A percentile compares a stretch with the other conserved stretches of the same genome.
phyloP scores from a whole-genome alignment of 2,113 vertebrate species.

The Serinus canaria region DNA sequence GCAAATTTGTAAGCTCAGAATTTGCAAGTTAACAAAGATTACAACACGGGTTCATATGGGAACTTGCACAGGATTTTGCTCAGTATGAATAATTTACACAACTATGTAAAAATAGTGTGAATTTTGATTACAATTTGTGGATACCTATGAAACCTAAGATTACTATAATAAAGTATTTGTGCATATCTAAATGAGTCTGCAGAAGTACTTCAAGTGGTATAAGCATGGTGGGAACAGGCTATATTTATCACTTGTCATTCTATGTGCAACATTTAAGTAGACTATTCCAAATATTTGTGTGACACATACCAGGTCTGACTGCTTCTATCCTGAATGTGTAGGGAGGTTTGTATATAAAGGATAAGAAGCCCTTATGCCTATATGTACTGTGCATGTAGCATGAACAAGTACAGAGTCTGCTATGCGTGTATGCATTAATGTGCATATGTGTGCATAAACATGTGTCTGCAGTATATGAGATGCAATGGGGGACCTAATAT shows the following conservation, averaged over 20 bases:
- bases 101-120: neutral
- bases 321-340: neutral
- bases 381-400: neutral
- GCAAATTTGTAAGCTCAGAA: neutral
- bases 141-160: neutral
- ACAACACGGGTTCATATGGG: neutral
- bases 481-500: neutral
- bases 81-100: neutral
- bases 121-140: neutral
- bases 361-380: neutral
- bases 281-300: slow-evolving; percentile 22
- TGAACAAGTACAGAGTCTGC: neutral
- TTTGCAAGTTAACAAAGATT: neutral
- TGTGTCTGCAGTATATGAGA: neutral
- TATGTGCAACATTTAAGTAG: slow-evolving; percentile 2
- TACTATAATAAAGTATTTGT: neutral
- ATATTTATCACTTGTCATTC: slow-evolving; percentile 35
- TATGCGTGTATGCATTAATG: neutral
- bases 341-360: neutral
- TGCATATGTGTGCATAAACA: neutral
- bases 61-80: neutral
- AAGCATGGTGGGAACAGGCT: slow-evolving; percentile 33
- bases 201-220: neutral
- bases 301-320: slow-evolving; percentile 4
- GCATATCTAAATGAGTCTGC: neutral